Evolutionary conservation across 2,797 vertebrate genomes (phyloP).

Genomic region (Scleropages formosus): DNA sequence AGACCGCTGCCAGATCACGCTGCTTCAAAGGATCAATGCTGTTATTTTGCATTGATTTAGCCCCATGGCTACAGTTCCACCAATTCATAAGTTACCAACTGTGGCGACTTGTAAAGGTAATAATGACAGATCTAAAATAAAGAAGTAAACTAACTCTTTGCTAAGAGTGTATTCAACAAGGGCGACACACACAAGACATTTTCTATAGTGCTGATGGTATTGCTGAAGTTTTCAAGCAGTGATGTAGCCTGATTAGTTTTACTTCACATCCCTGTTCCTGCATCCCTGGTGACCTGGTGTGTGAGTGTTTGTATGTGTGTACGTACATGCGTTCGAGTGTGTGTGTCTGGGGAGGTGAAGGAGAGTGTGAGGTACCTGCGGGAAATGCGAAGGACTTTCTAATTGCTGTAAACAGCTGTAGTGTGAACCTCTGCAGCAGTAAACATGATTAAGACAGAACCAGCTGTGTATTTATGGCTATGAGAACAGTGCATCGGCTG

Average conservation of each 20-base stretch:
- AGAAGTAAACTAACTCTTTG: constrained; percentile 19
- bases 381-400: constrained; percentile 35
- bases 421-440: constrained; percentile 38
- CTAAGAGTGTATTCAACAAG: not conserved
- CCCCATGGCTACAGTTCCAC: constrained; percentile 14
- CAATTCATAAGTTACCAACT: constrained; percentile 3
- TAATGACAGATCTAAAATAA: constrained; percentile 21
- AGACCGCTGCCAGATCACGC: not conserved
- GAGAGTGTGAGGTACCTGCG: constrained; percentile 21
- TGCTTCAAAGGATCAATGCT: constrained; percentile 10
- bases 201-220: not conserved
- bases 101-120: not conserved
- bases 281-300: constrained; percentile 15
- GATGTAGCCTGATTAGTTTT: not conserved
- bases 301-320: not conserved
- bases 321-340: too few relatives aligned
- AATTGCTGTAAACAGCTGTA: constrained; percentile 36
- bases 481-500: constrained; percentile 27
- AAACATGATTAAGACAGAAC: constrained; percentile 41
- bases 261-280: not conserved
- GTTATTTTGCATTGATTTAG: not conserved
- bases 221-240: constrained; percentile 14
- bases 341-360: not conserved
- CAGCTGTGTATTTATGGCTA: constrained; percentile 33
- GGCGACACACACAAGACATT: not conserved